Conservation (phyloP, 2,888 invertebrate genomes). For the Parnassius orleans region DNA sequence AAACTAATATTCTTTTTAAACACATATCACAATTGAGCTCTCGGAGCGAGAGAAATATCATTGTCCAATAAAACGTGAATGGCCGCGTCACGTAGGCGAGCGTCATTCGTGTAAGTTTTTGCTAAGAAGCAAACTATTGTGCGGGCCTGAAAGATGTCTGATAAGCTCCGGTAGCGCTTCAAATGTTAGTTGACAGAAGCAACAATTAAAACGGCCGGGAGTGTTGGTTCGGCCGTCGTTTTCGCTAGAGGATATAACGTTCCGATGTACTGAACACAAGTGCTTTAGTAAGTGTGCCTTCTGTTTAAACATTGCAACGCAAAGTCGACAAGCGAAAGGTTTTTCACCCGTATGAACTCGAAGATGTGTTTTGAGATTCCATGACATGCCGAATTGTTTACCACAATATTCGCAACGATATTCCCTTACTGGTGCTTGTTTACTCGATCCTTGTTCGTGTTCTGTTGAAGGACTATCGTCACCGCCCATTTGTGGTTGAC, state of each 20-base stretch:
- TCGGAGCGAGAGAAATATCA: slow-evolving; percentile 68
- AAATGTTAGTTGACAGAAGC: slow-evolving; percentile 92
- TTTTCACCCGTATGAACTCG: slow-evolving; percentile 94
- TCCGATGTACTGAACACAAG: slow-evolving; percentile 93
- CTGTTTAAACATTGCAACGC: slow-evolving; percentile 95
- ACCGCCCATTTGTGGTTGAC: slow-evolving; percentile 83
- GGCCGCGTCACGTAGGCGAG: slow-evolving; percentile 58
- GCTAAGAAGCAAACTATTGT: slow-evolving; percentile 92
- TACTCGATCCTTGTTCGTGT: slow-evolving; percentile 79
- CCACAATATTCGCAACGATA: slow-evolving; percentile 94
- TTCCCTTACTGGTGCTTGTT: slow-evolving; percentile 86
- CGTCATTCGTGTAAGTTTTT: slow-evolving; percentile 91
- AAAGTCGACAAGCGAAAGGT: slow-evolving; percentile 93
- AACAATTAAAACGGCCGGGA: slow-evolving; percentile 88
- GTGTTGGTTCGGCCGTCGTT: slow-evolving; percentile 84
- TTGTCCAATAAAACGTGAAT: slow-evolving; percentile 64
- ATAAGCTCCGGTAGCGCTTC: slow-evolving; percentile 93
- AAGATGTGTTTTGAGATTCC: slow-evolving; percentile 94
- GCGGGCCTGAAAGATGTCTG: slow-evolving; percentile 92
- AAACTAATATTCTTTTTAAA: slow-evolving; percentile 69
- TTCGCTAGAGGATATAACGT: slow-evolving; percentile 92
- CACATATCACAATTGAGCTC: slow-evolving; percentile 80
- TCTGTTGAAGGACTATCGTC: slow-evolving; percentile 70
- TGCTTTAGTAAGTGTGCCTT: slow-evolving; percentile 94
- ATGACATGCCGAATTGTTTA: slow-evolving; percentile 95